phyloP scores from a whole-genome alignment of 2,113 vertebrate species.

The Microtus ochrogaster region DNA sequence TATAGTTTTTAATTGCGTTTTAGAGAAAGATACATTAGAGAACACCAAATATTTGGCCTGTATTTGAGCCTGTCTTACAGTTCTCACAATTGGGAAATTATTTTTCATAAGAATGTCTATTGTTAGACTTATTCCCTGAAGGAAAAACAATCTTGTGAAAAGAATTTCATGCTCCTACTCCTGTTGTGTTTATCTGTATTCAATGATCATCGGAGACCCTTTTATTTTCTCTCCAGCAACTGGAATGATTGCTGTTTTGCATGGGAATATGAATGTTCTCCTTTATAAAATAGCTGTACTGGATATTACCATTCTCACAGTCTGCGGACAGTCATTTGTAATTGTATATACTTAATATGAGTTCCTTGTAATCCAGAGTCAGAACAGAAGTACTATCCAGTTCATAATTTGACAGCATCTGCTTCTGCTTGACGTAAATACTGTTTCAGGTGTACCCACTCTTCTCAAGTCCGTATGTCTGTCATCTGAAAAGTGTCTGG shows the following conservation, averaged over 20 bases:
- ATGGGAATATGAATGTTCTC: background rate
- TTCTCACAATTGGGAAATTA: constrained; percentile 54
- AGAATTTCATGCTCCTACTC: background rate
- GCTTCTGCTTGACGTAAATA: constrained; percentile 3
- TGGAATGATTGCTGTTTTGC: constrained; percentile 27
- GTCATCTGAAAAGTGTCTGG: constrained; percentile 38
- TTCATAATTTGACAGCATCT: constrained; percentile 45
- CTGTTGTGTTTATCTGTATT: background rate
- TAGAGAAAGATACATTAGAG: background rate
- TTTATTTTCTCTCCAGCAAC: constrained; percentile 47
- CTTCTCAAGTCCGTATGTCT: constrained; percentile 48
- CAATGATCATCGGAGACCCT: background rate
- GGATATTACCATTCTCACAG: background rate
- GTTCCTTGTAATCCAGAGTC: constrained; percentile 3
- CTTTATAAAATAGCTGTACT: constrained; percentile 10
- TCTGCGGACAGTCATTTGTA: constrained; percentile 15
- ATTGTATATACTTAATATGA: constrained; percentile 33
- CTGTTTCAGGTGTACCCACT: background rate
- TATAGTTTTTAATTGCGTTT: background rate
- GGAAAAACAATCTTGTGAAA: constrained; percentile 1
- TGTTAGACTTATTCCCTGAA: constrained; percentile 28
- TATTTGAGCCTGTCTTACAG: background rate
- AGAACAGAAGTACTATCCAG: background rate
- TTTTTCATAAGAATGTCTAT: constrained; percentile 50
- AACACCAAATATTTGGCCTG: background rate